Percentiles rank a stretch among this genome's conserved stretches.
Conservation (phyloP, 2,888 invertebrate genomes). For the Platerodrilus igneus region DNA sequence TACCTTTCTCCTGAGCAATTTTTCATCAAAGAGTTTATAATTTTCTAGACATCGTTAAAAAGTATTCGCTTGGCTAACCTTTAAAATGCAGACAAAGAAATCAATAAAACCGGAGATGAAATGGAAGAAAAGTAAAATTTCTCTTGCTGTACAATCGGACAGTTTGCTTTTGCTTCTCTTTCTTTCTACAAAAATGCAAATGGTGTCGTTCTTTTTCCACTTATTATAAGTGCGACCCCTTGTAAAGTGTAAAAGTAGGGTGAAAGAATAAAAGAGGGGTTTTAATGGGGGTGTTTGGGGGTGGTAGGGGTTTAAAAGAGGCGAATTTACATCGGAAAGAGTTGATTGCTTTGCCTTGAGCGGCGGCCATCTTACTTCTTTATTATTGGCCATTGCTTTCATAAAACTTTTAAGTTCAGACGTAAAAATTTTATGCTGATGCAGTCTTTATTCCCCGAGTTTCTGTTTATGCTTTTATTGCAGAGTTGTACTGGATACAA, state of each 20-base stretch:
- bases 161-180: constrained; percentile 23
- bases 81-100: constrained; percentile 22
- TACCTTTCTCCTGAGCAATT: constrained; percentile 7
- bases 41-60: neutral
- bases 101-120: constrained; percentile 24
- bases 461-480: neutral
- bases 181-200: constrained; percentile 17
- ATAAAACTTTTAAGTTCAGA: constrained; percentile 25
- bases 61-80: neutral
- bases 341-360: constrained; percentile 46
- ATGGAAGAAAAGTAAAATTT: constrained; percentile 37
- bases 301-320: constrained; percentile 39
- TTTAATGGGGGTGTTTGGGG: constrained; percentile 42
- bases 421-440: constrained; percentile 24
- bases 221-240: constrained; percentile 28
- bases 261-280: constrained; percentile 48
- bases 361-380: constrained; percentile 47
- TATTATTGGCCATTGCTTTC: constrained; percentile 44
- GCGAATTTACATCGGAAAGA: constrained; percentile 48
- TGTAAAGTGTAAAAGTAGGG: constrained; percentile 47
- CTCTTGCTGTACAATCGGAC: constrained; percentile 33
- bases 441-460: constrained; percentile 12
- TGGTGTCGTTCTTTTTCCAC: constrained; percentile 23
- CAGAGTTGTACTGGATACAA: too few species aligned
- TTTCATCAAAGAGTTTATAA: neutral